These are phyloP conservation scores for Tetrapedia diversipes DNA, from an alignment of 2,888 invertebrate genomes.

Conservation along the genomic window DNA sequence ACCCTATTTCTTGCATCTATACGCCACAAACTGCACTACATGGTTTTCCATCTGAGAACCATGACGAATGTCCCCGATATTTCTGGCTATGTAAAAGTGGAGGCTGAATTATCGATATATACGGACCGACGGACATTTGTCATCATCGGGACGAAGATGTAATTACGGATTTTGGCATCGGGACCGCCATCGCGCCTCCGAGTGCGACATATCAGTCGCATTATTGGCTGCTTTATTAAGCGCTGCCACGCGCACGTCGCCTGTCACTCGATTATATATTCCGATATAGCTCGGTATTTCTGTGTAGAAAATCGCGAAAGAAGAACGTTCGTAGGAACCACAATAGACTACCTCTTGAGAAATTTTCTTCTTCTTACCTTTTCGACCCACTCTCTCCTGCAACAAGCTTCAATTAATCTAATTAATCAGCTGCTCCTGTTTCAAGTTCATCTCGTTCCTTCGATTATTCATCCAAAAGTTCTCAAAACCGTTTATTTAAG, in stretches of 20 bases:
- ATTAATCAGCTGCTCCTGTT: conserved; percentile 11
- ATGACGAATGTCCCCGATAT: conserved; percentile 33
- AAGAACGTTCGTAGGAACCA: neutral
- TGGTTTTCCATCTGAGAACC: conserved; percentile 30
- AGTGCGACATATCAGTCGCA: conserved; percentile 56
- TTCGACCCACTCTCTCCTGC: too few species aligned
- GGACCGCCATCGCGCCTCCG: conserved; percentile 47
- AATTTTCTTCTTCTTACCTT: conserved; percentile 4
- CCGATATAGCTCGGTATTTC: conserved; percentile 24
- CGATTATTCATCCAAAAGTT: too few species aligned
- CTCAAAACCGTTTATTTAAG: too few species aligned
- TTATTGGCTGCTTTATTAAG: conserved; percentile 63
- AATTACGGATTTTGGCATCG: conserved; percentile 61
- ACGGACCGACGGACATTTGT: conserved; percentile 47
- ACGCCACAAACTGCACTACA: neutral
- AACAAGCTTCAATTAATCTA: too few species aligned
- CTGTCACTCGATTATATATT: conserved; percentile 52
- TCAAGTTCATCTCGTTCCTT: too few species aligned
- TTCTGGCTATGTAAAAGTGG: conserved; percentile 40
- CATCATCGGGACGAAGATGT: conserved; percentile 60
- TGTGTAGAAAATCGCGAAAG: conserved; percentile 26
- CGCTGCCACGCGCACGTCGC: conserved; percentile 53
- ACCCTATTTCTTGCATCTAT: neutral
- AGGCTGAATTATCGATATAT: conserved; percentile 31
- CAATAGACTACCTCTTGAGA: conserved; percentile 20